Conservation (phyloP, 2,797 vertebrate species). For the Microchirus variegatus region DNA sequence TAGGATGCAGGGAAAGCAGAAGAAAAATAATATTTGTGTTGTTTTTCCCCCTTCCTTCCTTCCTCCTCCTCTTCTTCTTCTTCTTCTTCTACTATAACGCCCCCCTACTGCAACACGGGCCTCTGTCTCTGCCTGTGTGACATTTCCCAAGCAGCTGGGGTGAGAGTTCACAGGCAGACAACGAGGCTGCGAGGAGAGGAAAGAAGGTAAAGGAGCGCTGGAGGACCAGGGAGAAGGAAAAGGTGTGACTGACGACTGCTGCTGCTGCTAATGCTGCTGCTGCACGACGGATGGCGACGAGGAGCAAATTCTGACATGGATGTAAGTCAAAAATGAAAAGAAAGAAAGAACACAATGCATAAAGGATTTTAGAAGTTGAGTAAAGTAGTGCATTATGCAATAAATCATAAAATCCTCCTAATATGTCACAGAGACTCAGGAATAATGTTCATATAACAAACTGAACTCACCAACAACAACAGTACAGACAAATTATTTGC, state of each 20-base stretch:
- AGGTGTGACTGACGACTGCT: slow-evolving; percentile 63
- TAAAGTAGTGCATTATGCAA: too few relatives aligned
- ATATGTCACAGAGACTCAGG: too few relatives aligned
- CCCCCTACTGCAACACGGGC: slow-evolving; percentile 86
- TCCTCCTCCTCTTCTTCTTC: slow-evolving; percentile 52
- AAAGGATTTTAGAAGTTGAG: too few relatives aligned
- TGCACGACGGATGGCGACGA: slow-evolving; percentile 36
- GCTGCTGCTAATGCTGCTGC: too few relatives aligned
- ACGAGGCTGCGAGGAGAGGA: slow-evolving; percentile 79
- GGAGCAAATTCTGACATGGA: slow-evolving; percentile 11
- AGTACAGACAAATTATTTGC: too few relatives aligned
- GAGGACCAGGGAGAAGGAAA: slow-evolving; percentile 78
- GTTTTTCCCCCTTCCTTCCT: slow-evolving; percentile 62
- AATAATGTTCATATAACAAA: too few relatives aligned
- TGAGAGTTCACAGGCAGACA: slow-evolving; percentile 87
- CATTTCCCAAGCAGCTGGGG: slow-evolving; percentile 86
- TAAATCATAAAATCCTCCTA: too few relatives aligned
- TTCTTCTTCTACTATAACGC: slow-evolving; percentile 72
- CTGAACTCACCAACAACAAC: too few relatives aligned
- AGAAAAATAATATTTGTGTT: slow-evolving; percentile 21
- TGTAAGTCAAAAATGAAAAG: too few relatives aligned
- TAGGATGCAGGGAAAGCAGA: slow-evolving; percentile 61
- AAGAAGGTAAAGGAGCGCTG: slow-evolving; percentile 84
- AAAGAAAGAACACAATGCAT: too few relatives aligned
- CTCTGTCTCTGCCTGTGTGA: slow-evolving; percentile 82